Percentiles rank a stretch among this genome's conserved stretches.
These are phyloP conservation scores for Drosophila subsilvestris DNA, from an alignment of 2,888 invertebrate genomes.

Conservation along the genomic window DNA sequence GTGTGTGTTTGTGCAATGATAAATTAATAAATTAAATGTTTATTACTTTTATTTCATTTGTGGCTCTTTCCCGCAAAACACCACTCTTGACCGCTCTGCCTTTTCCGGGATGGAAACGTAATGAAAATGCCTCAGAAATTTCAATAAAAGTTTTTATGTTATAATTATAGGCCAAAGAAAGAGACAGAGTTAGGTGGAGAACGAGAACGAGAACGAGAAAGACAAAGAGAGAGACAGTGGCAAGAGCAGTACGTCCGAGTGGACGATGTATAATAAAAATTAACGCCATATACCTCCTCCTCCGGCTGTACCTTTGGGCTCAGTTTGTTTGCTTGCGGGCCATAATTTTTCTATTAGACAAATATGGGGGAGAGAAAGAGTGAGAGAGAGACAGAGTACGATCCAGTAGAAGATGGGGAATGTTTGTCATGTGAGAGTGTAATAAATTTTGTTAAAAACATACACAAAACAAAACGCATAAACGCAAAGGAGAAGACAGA, in stretches of 20 bases:
- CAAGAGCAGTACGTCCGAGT: constrained; percentile 7
- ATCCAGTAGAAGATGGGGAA: background rate
- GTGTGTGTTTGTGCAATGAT: constrained; percentile 42
- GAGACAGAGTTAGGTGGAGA: constrained; percentile 16
- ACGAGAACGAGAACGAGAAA: constrained; percentile 20
- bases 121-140: constrained; percentile 65
- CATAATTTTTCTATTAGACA: constrained; percentile 77
- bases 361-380: constrained; percentile 51
- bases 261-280: constrained; percentile 59
- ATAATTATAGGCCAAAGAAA: constrained; percentile 64
- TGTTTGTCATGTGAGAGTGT: constrained; percentile 67
- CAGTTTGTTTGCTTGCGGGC: constrained; percentile 32
- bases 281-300: constrained; percentile 25
- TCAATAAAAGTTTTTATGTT: constrained; percentile 70
- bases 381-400: constrained; percentile 2
- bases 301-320: background rate
- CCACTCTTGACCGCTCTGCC: no score
- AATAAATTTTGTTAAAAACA: constrained; percentile 76
- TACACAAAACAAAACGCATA: constrained; percentile 52
- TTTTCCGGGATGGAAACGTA: constrained; percentile 20
- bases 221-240: constrained; percentile 18
- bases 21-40: constrained; percentile 70
- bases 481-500: constrained; percentile 36
- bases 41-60: constrained; percentile 59
- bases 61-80: background rate